Base-by-base conservation (phyloP, 2,888 invertebrate genomes). In the Monopis laevigella region DNA sequence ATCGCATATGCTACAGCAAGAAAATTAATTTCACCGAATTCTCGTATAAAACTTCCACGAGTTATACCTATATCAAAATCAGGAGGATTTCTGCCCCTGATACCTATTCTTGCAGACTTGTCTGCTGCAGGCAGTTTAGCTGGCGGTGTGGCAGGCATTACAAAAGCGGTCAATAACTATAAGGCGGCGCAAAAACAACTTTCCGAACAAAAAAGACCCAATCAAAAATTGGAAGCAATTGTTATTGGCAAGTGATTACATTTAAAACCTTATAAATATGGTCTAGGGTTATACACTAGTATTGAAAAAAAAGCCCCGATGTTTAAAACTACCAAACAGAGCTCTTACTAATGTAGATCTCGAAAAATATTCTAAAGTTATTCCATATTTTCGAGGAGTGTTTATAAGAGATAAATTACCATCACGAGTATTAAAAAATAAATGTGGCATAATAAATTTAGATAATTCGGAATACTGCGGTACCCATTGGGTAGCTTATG, bases 401-500 rank as follows among this genome's bases (percentile, higher is more conserved):
- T n/a, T n/a, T n/a, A n/a, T n/a, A n/a, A n/a, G n/a, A n/a, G 45
- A 50, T 42, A 18, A 34, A 12, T 36, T 50, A 21, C 68, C 62
- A 29, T 39, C 27, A 34, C 46, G 40, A 6, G 46, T 51, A 19
- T 32, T 36, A 29, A 39, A 40, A n/a, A 51, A 45, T 24, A 62
- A 62, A 46, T 51, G 51, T 39, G 55, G 44, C 5, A 46, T 50
- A n/a, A 14, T 48, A 5, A 60, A 64, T 54, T 51, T 62, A 41
- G 61, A 60, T 49, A 41, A 42, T 32, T 43, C 44, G n/a, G 28
- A 26, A 13, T 44, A 44, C 11, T n/a, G 35, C 18, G 63, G 65
- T 7, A 58, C 60, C 12, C 62, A 68, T 51, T 60, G 64, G 62
- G 53, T 60, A 48, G 52, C 57, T 40, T 64, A 59, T 47, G 52